Evolutionary conservation across 2,797 vertebrate genomes (phyloP), one percentile per base, ranked within the genome.

Genomic region (Pseudochromis fuscus): DNA sequence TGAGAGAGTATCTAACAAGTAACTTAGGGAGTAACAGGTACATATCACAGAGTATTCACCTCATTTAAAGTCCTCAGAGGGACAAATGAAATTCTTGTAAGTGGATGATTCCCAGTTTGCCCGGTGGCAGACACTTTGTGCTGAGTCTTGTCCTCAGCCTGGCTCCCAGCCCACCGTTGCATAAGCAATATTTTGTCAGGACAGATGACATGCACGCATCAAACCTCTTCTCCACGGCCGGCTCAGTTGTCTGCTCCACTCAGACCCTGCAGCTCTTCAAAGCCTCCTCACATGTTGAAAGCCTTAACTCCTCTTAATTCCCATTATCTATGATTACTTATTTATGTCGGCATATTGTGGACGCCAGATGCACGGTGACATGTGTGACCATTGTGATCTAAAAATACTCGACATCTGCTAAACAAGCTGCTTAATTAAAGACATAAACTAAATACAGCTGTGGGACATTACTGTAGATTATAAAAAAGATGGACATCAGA

Each of bases 171-270:
- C 86, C 58, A 30, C 53, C 24, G 75, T 86, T 90, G 72, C 79
- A 74, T 89, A 91, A 90, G 82, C 45, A 50, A 85, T 63, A 84
- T 66, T 83, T 77, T 56, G 79, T 88, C 81, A 75, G 75, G 30
- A 24, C 40, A 66, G 72, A 68, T 74, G 77, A 79, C 72, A 71
- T 42, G 56, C 55, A 51, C 12, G 52, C 61, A 70, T 85, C 72
- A 33, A 40, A 70, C 59, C 62, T 73, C 67, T 28, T 24, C 68
- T 62, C 59, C 49, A 3, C 30, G 15, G 35, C 69, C 28, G 46
- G 3, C 52, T 77, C 38, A 0, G 28, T 64, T 42, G 45, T 69
- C 66, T 74, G 66, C 63, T 57, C 16, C 25, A 59, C 59, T 68
- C 25, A 6, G 4, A 15, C 46, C 60, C 49, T 8, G 46, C 11